Percentiles rank a stretch among this genome's conserved stretches.
Evolutionary conservation across 1,140 invertebrate genomes (phyloP).

Genomic region (Leptonema lineaticorne): DNA sequence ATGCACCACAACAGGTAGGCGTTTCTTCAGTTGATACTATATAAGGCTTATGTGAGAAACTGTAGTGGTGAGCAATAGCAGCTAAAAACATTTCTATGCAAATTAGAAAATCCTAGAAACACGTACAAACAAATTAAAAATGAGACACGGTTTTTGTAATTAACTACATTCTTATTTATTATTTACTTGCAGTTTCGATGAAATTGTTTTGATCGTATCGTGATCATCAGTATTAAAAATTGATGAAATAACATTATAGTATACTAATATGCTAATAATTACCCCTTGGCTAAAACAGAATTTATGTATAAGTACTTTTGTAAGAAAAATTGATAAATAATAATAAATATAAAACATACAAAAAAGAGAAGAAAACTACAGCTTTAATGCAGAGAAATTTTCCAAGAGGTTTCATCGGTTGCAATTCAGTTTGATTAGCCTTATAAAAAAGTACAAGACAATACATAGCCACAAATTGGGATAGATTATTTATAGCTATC

Average conservation of each 20-base stretch:
- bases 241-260: constrained; percentile 64
- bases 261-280: constrained; percentile 82
- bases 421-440: constrained; percentile 82
- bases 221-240: constrained; percentile 66
- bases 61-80: constrained; percentile 91
- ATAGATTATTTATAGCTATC: constrained; percentile 88
- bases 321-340: background rate
- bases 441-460: constrained; percentile 92
- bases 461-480: constrained; percentile 96
- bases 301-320: constrained; percentile 40
- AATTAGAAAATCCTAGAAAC: constrained; percentile 85
- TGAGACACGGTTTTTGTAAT: background rate
- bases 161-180: background rate
- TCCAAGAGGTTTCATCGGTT: constrained; percentile 89
- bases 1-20: constrained; percentile 61
- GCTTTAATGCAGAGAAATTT: constrained; percentile 99
- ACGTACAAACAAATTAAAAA: background rate
- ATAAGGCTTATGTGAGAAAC: constrained; percentile 90
- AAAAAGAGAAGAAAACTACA: constrained; percentile 97
- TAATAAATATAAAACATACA: constrained; percentile 77
- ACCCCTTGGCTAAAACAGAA: constrained; percentile 83
- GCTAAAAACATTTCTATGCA: constrained; percentile 98
- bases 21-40: constrained; percentile 55
- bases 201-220: constrained; percentile 68
- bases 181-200: constrained; percentile 78